Evolutionary conservation across 2,888 invertebrate genomes (phyloP), one percentile per base, ranked within the genome.

Genomic region (Hylaea fasciaria): DNA sequence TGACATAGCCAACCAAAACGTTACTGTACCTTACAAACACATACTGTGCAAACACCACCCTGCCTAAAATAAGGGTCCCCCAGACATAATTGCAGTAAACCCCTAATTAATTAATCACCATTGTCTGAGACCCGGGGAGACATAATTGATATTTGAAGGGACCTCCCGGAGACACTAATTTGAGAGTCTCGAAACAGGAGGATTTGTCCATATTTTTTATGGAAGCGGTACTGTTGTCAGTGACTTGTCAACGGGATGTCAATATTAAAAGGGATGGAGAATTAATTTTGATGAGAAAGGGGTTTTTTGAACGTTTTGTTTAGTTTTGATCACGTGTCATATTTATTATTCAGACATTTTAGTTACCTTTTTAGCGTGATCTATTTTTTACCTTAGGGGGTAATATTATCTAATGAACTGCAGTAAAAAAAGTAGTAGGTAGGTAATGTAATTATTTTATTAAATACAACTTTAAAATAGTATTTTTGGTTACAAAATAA

Each of bases 71-170:
- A 73, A 73, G 70, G 73, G 71, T 65, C 70, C 68, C n/a, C 73
- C 79, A 82, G 82, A 82, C 81, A 82, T 89, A 88, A 90, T 90
- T 89, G 87, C 84, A 86, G 81, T 73, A 80, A 83, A 80, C 81
- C 86, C 83, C 82, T 91, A 88, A 89, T 91, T 91, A 90, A 91
- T 91, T 91, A 91, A 89, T 89, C 88, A 89, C 83, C 80, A 82
- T 82, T 82, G 82, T 84, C 82, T 81, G 77, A 74, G 82, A 81
- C 86, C 82, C 79, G 71, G 71, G 73, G 77, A 56, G 81, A 83
- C 84, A 86, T 90, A 90, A 91, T 90, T 91, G 89, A 89, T 89
- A 91, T 90, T 89, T 91, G 86, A 90, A 89, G 81, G 85, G 86
- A 84, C 84, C 87, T 83, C 78, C 80, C 78, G 81, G 80, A 74